Conservation (phyloP, 2,888 invertebrate species). For the Tinea pellionella region DNA sequence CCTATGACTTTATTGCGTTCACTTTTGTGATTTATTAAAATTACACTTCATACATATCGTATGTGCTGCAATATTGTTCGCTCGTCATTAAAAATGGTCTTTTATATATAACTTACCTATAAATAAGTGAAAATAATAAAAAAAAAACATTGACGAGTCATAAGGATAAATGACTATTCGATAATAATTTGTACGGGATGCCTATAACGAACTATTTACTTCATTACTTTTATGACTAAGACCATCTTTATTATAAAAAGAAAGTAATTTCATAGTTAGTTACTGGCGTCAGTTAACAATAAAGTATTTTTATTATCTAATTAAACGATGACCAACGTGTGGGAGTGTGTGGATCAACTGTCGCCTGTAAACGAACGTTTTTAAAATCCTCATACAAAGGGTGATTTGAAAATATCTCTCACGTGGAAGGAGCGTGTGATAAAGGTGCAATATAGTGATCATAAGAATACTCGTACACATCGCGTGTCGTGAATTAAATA, state of each 20-base stretch:
- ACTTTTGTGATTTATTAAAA: constrained; percentile 11
- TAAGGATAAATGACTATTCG: not conserved
- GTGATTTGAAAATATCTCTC: no score
- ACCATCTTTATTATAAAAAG: not conserved
- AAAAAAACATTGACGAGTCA: not conserved
- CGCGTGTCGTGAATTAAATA: not conserved
- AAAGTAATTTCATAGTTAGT: not conserved
- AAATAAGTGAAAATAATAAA: not conserved
- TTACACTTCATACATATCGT: not conserved
- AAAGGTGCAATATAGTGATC: no score
- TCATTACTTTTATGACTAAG: not conserved
- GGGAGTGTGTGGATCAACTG: not conserved
- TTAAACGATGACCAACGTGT: not conserved
- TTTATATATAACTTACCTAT: no score
- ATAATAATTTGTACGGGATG: not conserved
- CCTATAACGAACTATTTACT: not conserved
- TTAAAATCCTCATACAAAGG: not conserved
- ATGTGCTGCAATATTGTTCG: not conserved
- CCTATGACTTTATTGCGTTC: constrained; percentile 4
- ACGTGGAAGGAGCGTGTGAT: no score
- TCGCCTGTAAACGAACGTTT: not conserved
- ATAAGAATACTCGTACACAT: not conserved
- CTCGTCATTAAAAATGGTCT: not conserved
- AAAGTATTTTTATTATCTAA: not conserved
- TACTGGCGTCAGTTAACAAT: not conserved